Evolutionary conservation across 1,140 invertebrate genomes (phyloP), one percentile per base, ranked within the genome.

Genomic region (Hirudo medicinalis): DNA sequence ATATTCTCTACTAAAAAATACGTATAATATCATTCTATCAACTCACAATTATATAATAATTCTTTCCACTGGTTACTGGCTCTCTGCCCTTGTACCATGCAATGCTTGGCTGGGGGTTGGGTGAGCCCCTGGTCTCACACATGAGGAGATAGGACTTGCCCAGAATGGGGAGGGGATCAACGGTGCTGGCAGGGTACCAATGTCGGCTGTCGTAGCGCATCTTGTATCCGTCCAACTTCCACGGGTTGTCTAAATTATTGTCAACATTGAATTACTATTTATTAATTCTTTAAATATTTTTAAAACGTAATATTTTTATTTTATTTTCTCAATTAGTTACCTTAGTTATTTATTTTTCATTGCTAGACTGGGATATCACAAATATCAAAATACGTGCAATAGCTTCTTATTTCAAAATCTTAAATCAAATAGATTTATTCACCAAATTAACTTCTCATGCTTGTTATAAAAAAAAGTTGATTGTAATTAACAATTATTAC

Each of bases 21-120:
- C 40, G 4, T 6, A 15, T 17, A 49, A 49, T 17, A 68, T 68
- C 11, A 15, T 32, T 32, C 8, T 9, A 43, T 32, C 0, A 22
- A 53, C 73, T 69, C 36, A 74, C 73, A 68, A 74, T 74, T 55
- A 74, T 74, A 63, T 74, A 74, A 55, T 63, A 74, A 69, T 74
- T 69, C n/a, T 60, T 66, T 11, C 29, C 49, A 63, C 71, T 74
- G 70, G 32, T 54, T 15, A 74, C 49, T 54, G 40, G 54, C 13
- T 66, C 40, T 25, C 73, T 69, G 54, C 57, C 70, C 27, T 63
- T 53, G 67, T 67, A 72, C 73, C 73, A 74, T 11, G 55, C 36
- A 36, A 74, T 71, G 19, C 25, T 11, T 8, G 73, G 73, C 57
- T 71, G 70, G 8, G 73, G 73, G 36, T 68, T 74, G 20, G 73